These are phyloP conservation scores for Sylvilagus floridanus DNA, from an alignment of 2,797 vertebrate genomes.

Conservation along the genomic window DNA sequence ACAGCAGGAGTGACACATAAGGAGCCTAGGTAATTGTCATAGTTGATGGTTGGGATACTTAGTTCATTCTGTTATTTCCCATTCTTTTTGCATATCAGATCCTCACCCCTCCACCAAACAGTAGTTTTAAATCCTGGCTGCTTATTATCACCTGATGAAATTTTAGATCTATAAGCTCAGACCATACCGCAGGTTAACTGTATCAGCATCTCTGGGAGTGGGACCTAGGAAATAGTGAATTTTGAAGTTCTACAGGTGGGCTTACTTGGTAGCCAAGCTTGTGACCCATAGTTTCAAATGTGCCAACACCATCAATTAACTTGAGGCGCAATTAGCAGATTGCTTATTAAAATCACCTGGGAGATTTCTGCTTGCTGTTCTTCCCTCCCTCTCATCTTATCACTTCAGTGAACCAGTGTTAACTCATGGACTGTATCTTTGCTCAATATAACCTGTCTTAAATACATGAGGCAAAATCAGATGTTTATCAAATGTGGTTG, in stretches of 20 bases:
- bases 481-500: slow-evolving; percentile 2
- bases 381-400: neutral
- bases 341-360: slow-evolving; percentile 4
- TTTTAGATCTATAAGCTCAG: neutral
- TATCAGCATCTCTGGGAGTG: neutral
- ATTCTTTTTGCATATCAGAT: neutral
- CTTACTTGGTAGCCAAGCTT: neutral
- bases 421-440: slow-evolving; percentile 23
- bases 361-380: neutral
- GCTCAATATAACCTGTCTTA: neutral
- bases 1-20: neutral
- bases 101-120: neutral
- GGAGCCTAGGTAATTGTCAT: slow-evolving; percentile 18
- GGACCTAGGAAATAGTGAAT: neutral
- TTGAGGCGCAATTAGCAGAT: neutral
- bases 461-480: slow-evolving; percentile 20
- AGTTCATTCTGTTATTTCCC: neutral
- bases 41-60: neutral
- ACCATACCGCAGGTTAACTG: neutral
- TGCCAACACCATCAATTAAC: neutral
- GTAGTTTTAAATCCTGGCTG: neutral
- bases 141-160: neutral
- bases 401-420: slow-evolving; percentile 32
- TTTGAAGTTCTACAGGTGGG: neutral
- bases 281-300: neutral